Conservation (phyloP, 2,113 vertebrate species). For the Actenoides lindsayi region DNA sequence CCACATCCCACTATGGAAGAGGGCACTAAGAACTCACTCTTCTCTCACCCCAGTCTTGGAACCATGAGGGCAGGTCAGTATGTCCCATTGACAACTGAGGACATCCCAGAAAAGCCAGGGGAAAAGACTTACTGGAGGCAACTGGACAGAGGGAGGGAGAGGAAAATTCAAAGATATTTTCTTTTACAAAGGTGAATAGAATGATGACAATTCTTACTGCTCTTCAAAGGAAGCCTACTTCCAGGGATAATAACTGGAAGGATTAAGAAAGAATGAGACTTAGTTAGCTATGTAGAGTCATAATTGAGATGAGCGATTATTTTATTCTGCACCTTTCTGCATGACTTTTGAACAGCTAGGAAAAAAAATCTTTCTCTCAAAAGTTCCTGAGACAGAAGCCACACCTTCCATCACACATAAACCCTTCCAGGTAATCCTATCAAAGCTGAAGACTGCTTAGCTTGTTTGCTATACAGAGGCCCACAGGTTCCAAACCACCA, state of each 20-base stretch:
- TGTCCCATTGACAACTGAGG: background rate
- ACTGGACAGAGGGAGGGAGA: background rate
- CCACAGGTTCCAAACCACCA: background rate
- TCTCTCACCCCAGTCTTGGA: background rate
- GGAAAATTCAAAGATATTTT: background rate
- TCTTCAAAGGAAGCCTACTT: background rate
- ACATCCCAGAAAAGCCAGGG: background rate
- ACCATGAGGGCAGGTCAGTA: background rate
- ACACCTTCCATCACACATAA: background rate
- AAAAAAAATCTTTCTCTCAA: background rate
- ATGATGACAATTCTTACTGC: background rate
- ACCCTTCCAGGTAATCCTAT: constrained; percentile 9
- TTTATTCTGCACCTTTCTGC: background rate
- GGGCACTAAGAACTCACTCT: background rate
- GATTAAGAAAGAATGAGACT: background rate
- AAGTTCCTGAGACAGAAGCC: background rate
- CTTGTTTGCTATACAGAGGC: background rate
- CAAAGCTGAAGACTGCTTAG: background rate
- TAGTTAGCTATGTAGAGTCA: background rate
- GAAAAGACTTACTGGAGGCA: background rate
- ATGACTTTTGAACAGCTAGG: background rate
- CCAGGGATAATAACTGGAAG: background rate
- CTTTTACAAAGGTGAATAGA: background rate
- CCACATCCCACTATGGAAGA: background rate
- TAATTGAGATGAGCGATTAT: background rate